phyloP scores from a whole-genome alignment of 30 jellyfish, hydroid and myxozoan genomes.

The Aurelia aurita region DNA sequence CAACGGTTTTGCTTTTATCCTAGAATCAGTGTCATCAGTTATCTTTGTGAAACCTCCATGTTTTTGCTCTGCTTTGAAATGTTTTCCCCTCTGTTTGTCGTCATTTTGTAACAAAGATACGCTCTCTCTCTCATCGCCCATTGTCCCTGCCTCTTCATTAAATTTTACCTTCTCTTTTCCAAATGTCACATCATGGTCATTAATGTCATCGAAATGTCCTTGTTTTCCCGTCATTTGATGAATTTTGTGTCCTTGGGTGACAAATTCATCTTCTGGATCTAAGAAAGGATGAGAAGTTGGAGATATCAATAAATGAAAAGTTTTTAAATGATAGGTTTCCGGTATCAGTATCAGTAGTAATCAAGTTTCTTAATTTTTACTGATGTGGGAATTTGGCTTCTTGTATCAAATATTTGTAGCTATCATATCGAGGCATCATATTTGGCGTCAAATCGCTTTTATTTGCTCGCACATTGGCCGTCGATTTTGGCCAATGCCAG shows the following conservation, averaged over 20 bases:
- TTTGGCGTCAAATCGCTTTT: no score
- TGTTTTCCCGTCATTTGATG: neutral
- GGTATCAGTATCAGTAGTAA: no score
- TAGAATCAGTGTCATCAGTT: neutral
- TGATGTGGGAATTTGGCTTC: no score
- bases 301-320: no score
- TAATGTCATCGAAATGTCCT: neutral
- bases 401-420: no score
- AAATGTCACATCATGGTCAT: neutral
- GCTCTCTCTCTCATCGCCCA: neutral
- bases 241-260: neutral
- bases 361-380: no score
- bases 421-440: no score
- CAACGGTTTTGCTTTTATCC: constrained; percentile 30
- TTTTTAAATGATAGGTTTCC: no score
- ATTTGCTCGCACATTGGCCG: no score
- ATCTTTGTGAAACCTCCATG: neutral
- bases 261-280: no score
- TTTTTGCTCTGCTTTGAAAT: neutral
- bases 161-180: constrained; percentile 14
- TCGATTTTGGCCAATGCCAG: no score
- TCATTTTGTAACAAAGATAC: neutral
- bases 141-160: neutral
- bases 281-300: no score
- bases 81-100: neutral